Percentiles rank a stretch among this genome's conserved stretches.
phyloP scores from a whole-genome alignment of 2,113 vertebrate species.

The Mobula birostris region DNA sequence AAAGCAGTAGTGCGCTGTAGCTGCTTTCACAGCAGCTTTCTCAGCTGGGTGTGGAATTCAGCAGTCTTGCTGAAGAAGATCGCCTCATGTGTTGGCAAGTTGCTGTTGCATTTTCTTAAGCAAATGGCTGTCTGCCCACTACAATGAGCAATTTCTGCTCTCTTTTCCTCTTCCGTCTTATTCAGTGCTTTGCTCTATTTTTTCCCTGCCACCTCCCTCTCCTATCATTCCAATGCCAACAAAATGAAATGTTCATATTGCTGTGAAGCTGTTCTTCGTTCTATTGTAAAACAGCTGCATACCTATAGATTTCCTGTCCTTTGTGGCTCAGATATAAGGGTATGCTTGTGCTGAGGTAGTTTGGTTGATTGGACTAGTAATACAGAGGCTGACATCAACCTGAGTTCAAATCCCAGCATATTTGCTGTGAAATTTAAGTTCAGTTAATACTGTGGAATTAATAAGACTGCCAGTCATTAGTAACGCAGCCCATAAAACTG shows the following conservation, averaged over 20 bases:
- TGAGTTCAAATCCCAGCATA: no score
- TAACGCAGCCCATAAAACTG: no score
- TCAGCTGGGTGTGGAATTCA: background rate
- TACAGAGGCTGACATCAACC: no score
- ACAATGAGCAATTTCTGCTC: background rate
- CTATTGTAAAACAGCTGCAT: background rate
- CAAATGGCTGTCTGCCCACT: background rate
- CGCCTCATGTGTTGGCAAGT: background rate
- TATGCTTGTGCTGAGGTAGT: no score
- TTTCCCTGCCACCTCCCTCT: background rate
- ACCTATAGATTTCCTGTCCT: background rate
- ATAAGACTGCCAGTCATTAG: no score
- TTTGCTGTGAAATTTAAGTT: no score
- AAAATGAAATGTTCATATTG: background rate
- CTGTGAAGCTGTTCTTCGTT: background rate
- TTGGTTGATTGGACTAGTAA: no score
- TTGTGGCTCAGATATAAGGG: no score
- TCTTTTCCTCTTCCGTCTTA: background rate
- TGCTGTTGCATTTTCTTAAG: background rate
- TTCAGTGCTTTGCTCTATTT: background rate
- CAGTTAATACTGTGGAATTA: no score
- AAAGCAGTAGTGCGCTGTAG: background rate
- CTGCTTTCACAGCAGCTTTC: background rate
- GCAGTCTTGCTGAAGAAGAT: background rate
- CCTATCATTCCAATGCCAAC: background rate